These are phyloP conservation scores for Eublepharis macularius DNA, from an alignment of 2,113 vertebrate species.

Conservation along the genomic window DNA sequence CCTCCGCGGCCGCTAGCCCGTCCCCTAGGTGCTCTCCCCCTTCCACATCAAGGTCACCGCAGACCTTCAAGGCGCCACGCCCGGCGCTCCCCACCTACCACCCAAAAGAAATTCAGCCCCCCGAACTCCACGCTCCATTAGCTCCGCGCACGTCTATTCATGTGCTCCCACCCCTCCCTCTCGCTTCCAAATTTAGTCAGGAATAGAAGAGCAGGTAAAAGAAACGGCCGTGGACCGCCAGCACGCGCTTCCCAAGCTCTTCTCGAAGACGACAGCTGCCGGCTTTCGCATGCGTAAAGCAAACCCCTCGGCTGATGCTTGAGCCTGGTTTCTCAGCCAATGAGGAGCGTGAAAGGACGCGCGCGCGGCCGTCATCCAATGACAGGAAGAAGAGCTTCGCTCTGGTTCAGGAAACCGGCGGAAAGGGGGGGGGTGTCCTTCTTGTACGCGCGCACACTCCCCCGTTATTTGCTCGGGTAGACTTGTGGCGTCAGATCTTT, in stretches of 20 bases:
- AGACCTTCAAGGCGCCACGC: neutral
- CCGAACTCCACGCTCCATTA: neutral
- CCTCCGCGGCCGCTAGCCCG: neutral
- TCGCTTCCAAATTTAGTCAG: no score
- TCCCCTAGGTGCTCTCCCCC: neutral
- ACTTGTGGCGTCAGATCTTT: no score
- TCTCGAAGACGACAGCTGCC: neutral
- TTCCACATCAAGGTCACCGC: neutral
- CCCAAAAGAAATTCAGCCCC: neutral
- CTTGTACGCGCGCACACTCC: accelerated
- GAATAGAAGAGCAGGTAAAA: no score
- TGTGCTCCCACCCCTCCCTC: no score
- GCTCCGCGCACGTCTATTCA: no score
- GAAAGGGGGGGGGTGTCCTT: no score
- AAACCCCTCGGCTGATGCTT: neutral
- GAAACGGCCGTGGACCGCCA: neutral
- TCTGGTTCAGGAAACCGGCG: no score
- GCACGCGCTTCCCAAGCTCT: neutral
- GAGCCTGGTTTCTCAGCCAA: neutral
- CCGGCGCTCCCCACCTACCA: neutral
- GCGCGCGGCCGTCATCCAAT: neutral
- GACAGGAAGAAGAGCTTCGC: neutral
- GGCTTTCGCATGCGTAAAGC: neutral
- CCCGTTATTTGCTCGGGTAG: no score
- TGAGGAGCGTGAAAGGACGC: neutral